Base-by-base conservation (phyloP, 2,797 vertebrate genomes). In the Brachyrhaphis roseni region DNA sequence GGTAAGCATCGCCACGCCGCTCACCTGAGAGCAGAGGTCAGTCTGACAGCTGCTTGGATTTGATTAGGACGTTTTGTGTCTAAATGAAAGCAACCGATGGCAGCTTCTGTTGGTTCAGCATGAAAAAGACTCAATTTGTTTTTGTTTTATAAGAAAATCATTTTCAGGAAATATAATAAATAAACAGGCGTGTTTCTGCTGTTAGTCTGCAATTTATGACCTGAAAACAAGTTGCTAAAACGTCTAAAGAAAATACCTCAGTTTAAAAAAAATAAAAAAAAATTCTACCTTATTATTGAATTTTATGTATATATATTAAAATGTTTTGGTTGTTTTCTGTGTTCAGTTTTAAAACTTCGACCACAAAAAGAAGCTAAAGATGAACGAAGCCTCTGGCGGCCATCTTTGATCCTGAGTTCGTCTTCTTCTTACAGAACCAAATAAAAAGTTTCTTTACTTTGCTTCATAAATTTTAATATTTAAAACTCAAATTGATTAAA, bases 1-100 rank as follows among this genome's bases (percentile, higher is more conserved):
- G 91, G 91, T 91, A 81, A 75, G 74, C 76, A n/a, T 72, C 34
- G 0, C 0, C 34, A 34, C 59, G 59, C 59, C 31, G 28, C 59
- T 62, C 59, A 62, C 59, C 59, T 62, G 31, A 18, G 15, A 34
- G 28, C 31, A 62, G 59, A 34, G 16, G 5, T 26, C 20, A 51
- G 53, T 57, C 55, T 26, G 55, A 51, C 49, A 2, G 59, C 34
- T 8, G 59, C 2, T 64, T 36, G 15, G 59, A 36, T 64, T 64
- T 64, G 3, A 36, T 8, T 62, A 62, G 59, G 59, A 62, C 28
- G 15, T 34, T 18, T 18, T 18, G 59, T 5, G 31, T 36, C 31
- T 3, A 4, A 62, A 34, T 59, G 28, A 34, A 34, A 62, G 28
- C 5, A 15, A 15, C 28, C 5, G 15, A 16, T 16, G 57, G 57